These are phyloP conservation scores for Luidia sarsii DNA, from an alignment of 53 echinoderm and acorn worm genomes.

Conservation along the genomic window DNA sequence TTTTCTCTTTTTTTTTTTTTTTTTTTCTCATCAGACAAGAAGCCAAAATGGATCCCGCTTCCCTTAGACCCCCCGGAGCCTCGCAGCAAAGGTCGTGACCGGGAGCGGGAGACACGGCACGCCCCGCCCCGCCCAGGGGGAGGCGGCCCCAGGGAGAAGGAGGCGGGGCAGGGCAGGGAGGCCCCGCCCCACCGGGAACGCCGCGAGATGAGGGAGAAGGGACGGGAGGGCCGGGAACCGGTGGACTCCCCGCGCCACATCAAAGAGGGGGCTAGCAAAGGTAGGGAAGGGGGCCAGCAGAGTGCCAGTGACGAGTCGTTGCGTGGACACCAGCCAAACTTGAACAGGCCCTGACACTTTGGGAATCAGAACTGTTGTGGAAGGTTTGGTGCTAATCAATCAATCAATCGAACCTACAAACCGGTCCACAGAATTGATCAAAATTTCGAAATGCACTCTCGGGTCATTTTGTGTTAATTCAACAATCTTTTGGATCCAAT, in stretches of 20 bases:
- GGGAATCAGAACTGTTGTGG: too few species aligned
- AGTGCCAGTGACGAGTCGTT: too few species aligned
- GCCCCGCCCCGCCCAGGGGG: constrained; percentile 8
- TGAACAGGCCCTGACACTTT: too few species aligned
- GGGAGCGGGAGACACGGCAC: constrained; percentile 52
- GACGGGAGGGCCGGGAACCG: constrained; percentile 40
- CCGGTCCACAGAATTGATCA: too few species aligned
- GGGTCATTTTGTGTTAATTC: too few species aligned
- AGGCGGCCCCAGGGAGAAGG: constrained; percentile 40
- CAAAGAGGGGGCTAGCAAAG: constrained; percentile 54
- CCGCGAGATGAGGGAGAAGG: constrained; percentile 42
- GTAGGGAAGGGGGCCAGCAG: neutral
- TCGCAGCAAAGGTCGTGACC: constrained; percentile 60
- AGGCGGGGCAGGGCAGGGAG: constrained; percentile 12
- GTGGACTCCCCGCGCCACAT: constrained; percentile 23
- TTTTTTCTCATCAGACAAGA: constrained; percentile 90
- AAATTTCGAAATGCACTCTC: too few species aligned
- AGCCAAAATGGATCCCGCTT: constrained; percentile 96
- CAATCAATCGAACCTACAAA: too few species aligned
- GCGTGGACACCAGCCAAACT: too few species aligned
- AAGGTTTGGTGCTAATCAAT: too few species aligned
- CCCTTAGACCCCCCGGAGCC: constrained; percentile 76
- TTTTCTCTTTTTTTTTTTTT: too few species aligned
- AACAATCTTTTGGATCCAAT: too few species aligned
- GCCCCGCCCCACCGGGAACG: constrained; percentile 46